Percentiles rank a stretch among this genome's conserved stretches.
Conservation (phyloP, 2,797 vertebrate species). For the Micropoecilia bifurca region DNA sequence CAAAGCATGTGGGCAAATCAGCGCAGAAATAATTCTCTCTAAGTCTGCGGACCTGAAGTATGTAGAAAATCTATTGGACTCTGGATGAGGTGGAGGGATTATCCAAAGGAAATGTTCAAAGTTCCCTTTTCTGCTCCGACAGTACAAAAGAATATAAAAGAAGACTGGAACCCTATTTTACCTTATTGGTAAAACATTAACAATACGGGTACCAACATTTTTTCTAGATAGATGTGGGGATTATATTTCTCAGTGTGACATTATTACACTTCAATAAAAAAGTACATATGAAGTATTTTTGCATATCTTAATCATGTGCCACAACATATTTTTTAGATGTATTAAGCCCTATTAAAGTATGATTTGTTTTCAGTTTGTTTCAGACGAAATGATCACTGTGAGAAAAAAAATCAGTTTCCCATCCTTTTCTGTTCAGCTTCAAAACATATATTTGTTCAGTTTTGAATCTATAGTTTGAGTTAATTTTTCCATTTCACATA, state of each 20-base stretch:
- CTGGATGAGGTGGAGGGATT: neutral
- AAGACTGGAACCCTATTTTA: neutral
- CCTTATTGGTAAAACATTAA: neutral
- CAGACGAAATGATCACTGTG: neutral
- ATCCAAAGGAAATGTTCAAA: neutral
- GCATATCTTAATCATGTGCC: neutral
- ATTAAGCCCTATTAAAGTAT: neutral
- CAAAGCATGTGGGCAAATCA: no score
- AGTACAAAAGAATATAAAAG: neutral
- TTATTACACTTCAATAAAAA: neutral
- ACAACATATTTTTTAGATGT: neutral
- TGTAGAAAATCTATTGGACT: neutral
- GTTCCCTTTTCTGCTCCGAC: neutral
- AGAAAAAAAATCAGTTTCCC: neutral
- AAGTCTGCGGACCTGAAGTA: neutral
- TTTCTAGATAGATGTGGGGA: neutral
- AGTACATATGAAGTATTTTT: neutral
- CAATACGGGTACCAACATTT: neutral
- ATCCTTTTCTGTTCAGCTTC: no score
- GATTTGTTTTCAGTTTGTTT: constrained; percentile 24
- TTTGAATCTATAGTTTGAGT: no score
- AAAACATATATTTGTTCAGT: no score
- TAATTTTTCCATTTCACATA: no score
- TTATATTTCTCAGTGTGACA: neutral
- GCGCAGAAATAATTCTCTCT: neutral